Evolutionary conservation across 2,113 vertebrate genomes (phyloP).

Genomic region (Aramus guarauna): DNA sequence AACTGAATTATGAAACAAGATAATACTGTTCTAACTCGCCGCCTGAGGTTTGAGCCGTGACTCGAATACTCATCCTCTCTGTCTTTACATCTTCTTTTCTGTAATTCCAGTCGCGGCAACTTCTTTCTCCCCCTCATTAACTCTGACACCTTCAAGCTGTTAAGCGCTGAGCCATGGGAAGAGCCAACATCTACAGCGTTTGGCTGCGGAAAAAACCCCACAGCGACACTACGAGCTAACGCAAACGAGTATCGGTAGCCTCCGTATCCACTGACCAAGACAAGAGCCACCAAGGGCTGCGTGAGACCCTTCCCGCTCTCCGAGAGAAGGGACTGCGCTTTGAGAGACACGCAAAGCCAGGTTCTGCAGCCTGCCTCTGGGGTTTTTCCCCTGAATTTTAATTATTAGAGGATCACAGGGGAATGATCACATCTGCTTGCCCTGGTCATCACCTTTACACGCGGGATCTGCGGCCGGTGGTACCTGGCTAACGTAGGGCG

Average conservation of each 20-base stretch:
- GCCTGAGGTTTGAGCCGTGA: background rate
- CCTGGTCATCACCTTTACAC: background rate
- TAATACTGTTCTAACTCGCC: background rate
- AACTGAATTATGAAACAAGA: background rate
- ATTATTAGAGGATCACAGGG: background rate
- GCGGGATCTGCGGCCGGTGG: background rate
- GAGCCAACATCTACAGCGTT: background rate
- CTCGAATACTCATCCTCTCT: background rate
- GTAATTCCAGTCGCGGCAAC: background rate
- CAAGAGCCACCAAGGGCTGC: too few relatives aligned
- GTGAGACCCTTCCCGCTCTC: background rate
- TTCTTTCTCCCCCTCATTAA: background rate
- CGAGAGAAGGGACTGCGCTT: background rate
- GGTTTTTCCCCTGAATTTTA: background rate
- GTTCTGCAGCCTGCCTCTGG: background rate
- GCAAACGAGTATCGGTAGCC: background rate
- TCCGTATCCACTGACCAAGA: background rate
- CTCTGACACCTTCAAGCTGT: background rate
- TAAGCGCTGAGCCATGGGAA: background rate
- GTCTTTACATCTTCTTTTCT: background rate
- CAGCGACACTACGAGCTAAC: background rate
- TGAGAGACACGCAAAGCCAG: background rate
- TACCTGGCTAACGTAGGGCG: background rate
- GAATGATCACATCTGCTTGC: background rate
- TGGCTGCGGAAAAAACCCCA: background rate